phyloP scores from a whole-genome alignment of 2,888 invertebrate species.

The Lasioglossum figueresi region DNA sequence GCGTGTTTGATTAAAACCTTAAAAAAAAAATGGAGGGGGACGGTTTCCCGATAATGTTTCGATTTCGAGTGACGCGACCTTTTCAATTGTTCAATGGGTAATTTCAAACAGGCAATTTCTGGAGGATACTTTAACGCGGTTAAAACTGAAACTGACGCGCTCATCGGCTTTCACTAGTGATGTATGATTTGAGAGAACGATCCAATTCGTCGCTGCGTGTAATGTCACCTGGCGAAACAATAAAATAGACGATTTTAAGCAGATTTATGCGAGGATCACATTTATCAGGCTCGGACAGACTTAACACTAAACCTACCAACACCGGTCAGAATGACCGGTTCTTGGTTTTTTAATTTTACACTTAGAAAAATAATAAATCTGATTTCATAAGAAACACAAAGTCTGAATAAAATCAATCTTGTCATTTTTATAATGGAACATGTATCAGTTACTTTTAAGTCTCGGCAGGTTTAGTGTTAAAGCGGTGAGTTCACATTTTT shows the following conservation, averaged over 20 bases:
- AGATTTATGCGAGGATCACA: background rate
- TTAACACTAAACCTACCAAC: no score
- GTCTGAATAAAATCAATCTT: no score
- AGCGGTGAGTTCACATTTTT: background rate
- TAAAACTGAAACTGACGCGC: background rate
- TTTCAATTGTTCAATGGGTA: background rate
- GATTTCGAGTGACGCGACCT: constrained; percentile 2
- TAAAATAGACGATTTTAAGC: background rate
- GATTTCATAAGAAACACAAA: no score
- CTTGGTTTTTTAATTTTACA: no score
- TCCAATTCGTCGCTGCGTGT: background rate
- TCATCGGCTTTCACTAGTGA: background rate
- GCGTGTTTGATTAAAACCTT: background rate
- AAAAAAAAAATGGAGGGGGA: background rate
- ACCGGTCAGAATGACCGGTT: no score
- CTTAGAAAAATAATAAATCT: no score
- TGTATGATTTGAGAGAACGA: background rate
- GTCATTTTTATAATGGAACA: no score
- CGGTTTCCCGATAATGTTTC: background rate
- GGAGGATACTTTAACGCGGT: background rate
- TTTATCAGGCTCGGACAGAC: background rate
- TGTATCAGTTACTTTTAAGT: no score
- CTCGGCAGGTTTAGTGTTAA: no score
- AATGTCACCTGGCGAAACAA: background rate
- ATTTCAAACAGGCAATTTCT: background rate